phyloP scores from a whole-genome alignment of 2,797 vertebrate genomes.

The Sarcophilus harrisii region DNA sequence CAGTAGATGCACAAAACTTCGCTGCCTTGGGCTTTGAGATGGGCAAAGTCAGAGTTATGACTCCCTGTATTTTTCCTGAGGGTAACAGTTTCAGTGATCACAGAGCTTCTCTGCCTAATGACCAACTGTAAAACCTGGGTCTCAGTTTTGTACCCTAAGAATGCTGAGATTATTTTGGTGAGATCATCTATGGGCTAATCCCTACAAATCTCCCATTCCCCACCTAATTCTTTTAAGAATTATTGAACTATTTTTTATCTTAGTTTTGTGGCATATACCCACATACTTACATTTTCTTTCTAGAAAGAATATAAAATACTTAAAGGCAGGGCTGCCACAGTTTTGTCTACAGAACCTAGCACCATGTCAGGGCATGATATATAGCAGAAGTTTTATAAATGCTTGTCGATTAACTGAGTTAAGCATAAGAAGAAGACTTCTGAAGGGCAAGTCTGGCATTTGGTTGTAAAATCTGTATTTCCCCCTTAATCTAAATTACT shows the following conservation, averaged over 20 bases:
- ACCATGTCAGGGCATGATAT: neutral
- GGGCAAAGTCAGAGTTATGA: neutral
- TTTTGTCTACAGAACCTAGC: neutral
- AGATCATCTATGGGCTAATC: neutral
- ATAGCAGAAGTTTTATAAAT: neutral
- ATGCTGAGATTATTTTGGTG: neutral
- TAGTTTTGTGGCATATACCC: neutral
- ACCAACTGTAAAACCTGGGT: neutral
- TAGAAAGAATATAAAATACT: neutral
- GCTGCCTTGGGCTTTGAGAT: neutral
- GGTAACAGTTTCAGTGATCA: neutral
- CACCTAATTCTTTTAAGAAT: neutral
- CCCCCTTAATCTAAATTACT: constrained; percentile 14
- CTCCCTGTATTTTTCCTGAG: neutral
- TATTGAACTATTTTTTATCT: neutral
- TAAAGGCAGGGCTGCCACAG: neutral
- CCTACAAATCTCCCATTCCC: neutral
- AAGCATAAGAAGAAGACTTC: neutral
- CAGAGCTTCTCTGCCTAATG: neutral
- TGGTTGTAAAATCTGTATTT: neutral
- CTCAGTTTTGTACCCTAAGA: neutral
- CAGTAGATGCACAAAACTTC: neutral
- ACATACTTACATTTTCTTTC: neutral
- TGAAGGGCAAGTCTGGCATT: neutral
- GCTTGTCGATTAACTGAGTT: neutral